A percentile compares a stretch with the other conserved stretches of the same genome.
Evolutionary conservation across 2,113 vertebrate genomes (phyloP).

Genomic region (Trematocara zebra): DNA sequence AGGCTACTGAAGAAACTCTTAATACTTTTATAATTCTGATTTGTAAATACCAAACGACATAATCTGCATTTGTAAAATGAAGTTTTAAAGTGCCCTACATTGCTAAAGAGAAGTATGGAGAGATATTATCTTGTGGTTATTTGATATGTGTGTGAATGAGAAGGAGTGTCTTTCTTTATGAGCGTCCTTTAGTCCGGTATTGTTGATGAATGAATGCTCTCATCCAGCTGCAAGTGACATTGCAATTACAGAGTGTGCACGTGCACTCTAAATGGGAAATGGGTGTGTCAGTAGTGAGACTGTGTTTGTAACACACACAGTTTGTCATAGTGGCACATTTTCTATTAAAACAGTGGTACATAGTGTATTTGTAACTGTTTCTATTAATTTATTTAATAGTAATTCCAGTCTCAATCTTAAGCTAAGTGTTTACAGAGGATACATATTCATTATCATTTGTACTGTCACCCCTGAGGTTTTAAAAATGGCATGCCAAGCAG

Average conservation of each 20-base stretch:
- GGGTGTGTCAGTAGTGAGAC: neutral
- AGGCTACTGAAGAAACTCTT: neutral
- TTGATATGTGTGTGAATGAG: neutral
- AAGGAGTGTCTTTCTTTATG: neutral
- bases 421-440: neutral
- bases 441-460: neutral
- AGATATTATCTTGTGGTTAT: neutral
- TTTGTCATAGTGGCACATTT: neutral
- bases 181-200: neutral
- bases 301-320: neutral
- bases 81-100: neutral
- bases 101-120: neutral
- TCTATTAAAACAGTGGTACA: neutral
- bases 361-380: neutral
- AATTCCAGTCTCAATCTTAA: neutral
- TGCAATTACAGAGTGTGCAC: neutral
- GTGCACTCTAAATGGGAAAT: neutral
- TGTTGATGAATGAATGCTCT: neutral
- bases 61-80: neutral
- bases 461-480: neutral
- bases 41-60: conserved; percentile 4
- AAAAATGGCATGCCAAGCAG: neutral
- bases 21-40: neutral
- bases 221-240: neutral
- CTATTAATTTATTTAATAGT: neutral